Conservation (phyloP, 2,797 vertebrate genomes). For the Notoglanidium macrostoma region DNA sequence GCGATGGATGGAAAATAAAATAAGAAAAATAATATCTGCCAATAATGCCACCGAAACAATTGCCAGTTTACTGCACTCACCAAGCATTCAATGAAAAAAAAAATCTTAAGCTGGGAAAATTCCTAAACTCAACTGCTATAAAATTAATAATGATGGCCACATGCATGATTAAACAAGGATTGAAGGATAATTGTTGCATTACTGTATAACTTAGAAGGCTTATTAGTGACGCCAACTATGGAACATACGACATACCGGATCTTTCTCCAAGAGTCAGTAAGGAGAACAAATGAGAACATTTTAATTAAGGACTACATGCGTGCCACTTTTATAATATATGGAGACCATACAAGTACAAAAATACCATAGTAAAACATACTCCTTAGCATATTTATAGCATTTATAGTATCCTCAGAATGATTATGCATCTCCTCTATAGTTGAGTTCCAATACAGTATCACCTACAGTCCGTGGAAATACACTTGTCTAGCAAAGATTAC, state of each 20-base stretch:
- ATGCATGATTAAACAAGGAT: slow-evolving; percentile 70
- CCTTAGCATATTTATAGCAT: not conserved
- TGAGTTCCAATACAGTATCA: not conserved
- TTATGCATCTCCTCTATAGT: not conserved
- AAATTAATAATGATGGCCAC: slow-evolving; percentile 65
- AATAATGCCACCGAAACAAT: slow-evolving; percentile 24
- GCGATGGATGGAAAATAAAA: slow-evolving; percentile 8
- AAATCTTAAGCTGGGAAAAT: slow-evolving; percentile 54
- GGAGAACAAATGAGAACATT: slow-evolving; percentile 42
- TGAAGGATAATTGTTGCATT: slow-evolving; percentile 71
- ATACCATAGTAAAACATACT: not conserved
- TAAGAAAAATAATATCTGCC: not conserved
- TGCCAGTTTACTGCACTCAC: not conserved
- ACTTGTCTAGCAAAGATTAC: not conserved
- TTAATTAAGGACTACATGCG: slow-evolving; percentile 3
- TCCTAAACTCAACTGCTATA: slow-evolving; percentile 58
- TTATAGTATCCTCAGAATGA: not conserved
- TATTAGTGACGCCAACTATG: slow-evolving; percentile 43
- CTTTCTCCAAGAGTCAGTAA: slow-evolving; percentile 61
- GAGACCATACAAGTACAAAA: not conserved
- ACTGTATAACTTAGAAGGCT: slow-evolving; percentile 64
- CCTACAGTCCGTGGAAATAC: not conserved
- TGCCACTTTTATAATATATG: not conserved
- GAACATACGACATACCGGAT: slow-evolving; percentile 48
- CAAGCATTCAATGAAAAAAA: slow-evolving; percentile 32